Evolutionary conservation across 2,113 vertebrate genomes (phyloP).

Genomic region (Pelvicachromis taeniatus): DNA sequence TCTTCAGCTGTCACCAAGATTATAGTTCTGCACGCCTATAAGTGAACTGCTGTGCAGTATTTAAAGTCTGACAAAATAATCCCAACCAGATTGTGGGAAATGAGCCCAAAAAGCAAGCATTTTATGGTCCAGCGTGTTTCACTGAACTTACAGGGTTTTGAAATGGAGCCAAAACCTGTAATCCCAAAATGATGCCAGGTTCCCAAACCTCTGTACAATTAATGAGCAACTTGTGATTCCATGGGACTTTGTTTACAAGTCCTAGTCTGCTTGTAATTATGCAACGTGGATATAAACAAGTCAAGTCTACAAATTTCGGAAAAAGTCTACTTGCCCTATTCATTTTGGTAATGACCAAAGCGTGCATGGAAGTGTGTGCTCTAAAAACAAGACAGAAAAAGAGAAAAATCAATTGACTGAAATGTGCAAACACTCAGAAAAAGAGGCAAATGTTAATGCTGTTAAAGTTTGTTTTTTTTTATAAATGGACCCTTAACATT

Average conservation of each 20-base stretch:
- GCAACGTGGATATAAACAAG: conserved; percentile 6
- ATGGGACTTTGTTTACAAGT: conserved; percentile 2
- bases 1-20: neutral
- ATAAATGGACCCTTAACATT: neutral
- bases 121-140: neutral
- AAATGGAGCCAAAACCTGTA: neutral
- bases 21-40: no score
- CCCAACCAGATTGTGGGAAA: neutral
- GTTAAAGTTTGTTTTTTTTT: neutral
- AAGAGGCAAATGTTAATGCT: neutral
- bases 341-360: neutral
- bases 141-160: neutral
- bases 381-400: neutral
- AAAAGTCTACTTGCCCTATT: neutral
- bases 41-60: neutral
- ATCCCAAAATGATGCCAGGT: neutral
- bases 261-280: neutral
- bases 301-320: neutral
- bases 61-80: neutral
- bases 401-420: neutral
- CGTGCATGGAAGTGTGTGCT: neutral
- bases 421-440: neutral
- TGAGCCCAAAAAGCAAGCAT: neutral
- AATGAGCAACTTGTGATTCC: neutral
- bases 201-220: neutral